Base-by-base conservation (phyloP, 2,888 invertebrate species). In the Crocallis elinguaria region DNA sequence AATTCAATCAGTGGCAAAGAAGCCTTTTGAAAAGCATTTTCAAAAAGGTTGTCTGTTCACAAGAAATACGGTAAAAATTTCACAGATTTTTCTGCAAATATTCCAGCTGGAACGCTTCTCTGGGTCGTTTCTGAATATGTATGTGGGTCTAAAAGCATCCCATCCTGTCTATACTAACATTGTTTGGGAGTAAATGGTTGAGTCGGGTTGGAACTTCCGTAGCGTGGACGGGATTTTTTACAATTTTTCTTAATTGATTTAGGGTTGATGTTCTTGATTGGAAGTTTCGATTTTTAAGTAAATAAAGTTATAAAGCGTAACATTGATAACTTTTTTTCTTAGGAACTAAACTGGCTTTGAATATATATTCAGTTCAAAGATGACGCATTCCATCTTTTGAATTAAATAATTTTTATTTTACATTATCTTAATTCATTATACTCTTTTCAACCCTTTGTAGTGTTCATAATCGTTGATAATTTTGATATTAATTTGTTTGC, bases 121-220 rank as follows among this genome's bases (percentile, higher is more conserved):
- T 9, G 13, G 37, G 16, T 13, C 16, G 12, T 44, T 44, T 21
- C 13, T 51, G 44, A 51, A 51, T 51, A 51, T 51, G 51, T 44
- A 51, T 51, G 51, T 35, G 44, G 51, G 43, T 23, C 21, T 43
- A 37, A 37, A 50, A 32, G 44, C 43, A 43, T 44, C 23, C 30
- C 8, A 43, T 25, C 30, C 37, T 49, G 23, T 43, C 43, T 38
- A 9, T 33, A 38, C 37, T 50, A 44, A 44, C 44, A 51, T 27
- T 32, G 50, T 43, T 23, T 41, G 41, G 30, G 43, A 8, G 50
- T 32, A 43, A 50, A 45, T 51, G 33, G 51, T 44, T 44, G 44
- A 44, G 44, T 11, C 21, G 51, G 51, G 51, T 51, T 6, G 25
- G 37, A 23, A 43, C 33, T 38, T 38, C 43, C 33, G 38, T 33